Conservation (phyloP, 2,888 invertebrate species). For the Apeira syringaria region DNA sequence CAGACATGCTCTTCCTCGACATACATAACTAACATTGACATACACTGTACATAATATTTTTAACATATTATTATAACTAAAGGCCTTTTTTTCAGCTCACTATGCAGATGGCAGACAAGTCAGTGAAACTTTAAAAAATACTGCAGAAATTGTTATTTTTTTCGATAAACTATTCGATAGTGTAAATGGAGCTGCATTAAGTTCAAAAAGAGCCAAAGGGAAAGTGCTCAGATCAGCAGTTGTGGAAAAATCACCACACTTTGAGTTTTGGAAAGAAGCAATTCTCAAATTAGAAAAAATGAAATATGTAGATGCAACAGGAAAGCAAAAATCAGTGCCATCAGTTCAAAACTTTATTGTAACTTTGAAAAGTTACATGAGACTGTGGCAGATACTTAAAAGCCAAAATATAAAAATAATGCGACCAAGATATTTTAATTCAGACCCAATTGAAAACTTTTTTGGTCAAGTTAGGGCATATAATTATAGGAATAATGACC, state of each 20-base stretch:
- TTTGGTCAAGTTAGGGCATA: conserved; percentile 21
- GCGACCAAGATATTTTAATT: conserved; percentile 27
- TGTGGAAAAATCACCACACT: background rate
- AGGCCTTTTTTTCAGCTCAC: conserved; percentile 6
- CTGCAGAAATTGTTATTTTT: background rate
- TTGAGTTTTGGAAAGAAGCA: background rate
- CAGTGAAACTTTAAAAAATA: background rate
- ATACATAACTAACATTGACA: no score
- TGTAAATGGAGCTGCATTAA: background rate
- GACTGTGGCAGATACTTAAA: conserved; percentile 4
- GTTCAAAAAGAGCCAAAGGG: background rate
- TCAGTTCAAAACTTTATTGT: background rate
- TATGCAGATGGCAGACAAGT: background rate
- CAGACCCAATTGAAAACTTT: conserved; percentile 22
- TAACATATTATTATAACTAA: background rate
- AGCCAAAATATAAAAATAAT: conserved; percentile 13
- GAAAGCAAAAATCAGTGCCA: background rate
- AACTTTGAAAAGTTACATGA: background rate
- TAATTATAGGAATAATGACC: conserved; percentile 14
- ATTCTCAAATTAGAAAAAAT: background rate
- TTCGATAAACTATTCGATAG: background rate
- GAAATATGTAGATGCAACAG: background rate
- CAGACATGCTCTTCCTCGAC: no score
- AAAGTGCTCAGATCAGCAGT: background rate
- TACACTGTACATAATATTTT: no score